A percentile compares a stretch with the other conserved stretches of the same genome.
These are phyloP conservation scores for Ephestia elutella DNA, from an alignment of 1,140 invertebrate genomes.

Conservation along the genomic window DNA sequence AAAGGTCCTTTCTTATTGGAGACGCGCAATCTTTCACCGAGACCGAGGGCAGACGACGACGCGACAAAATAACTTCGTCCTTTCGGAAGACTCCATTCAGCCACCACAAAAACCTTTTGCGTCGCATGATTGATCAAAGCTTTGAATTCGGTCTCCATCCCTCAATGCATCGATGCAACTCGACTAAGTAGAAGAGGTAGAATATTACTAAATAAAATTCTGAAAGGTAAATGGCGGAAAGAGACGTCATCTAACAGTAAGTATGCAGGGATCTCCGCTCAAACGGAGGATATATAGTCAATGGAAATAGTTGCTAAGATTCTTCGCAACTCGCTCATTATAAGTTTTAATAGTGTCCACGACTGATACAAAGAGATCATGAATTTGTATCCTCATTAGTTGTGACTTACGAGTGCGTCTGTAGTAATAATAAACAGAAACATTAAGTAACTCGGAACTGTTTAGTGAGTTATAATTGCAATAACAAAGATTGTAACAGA, in stretches of 20 bases:
- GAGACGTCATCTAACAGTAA: neutral
- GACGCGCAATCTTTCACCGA: slow-evolving; percentile 53
- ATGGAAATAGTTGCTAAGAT: slow-evolving; percentile 4
- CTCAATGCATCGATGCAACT: slow-evolving; percentile 42
- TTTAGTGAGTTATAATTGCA: no score
- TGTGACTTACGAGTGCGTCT: neutral
- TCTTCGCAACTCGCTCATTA: slow-evolving; percentile 44
- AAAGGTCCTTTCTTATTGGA: slow-evolving; percentile 46
- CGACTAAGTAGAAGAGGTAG: slow-evolving; percentile 5
- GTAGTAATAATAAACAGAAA: neutral
- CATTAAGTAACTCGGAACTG: neutral
- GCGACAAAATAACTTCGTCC: slow-evolving; percentile 59
- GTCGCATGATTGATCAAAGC: slow-evolving; percentile 68
- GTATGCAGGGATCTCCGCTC: neutral
- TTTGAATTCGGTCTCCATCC: slow-evolving; percentile 40
- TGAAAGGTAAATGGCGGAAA: slow-evolving; percentile 10
- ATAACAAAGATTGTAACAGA: neutral
- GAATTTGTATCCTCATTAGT: slow-evolving; percentile 17
- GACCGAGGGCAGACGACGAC: slow-evolving; percentile 44
- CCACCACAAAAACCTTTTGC: slow-evolving; percentile 60
- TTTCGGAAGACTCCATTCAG: slow-evolving; percentile 50
- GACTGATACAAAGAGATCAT: slow-evolving; percentile 36
- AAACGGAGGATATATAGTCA: neutral
- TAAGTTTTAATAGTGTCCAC: slow-evolving; percentile 53
- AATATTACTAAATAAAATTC: slow-evolving; percentile 10